Conservation (phyloP, 2,113 vertebrate species). For the Trochalopteron elliotii region DNA sequence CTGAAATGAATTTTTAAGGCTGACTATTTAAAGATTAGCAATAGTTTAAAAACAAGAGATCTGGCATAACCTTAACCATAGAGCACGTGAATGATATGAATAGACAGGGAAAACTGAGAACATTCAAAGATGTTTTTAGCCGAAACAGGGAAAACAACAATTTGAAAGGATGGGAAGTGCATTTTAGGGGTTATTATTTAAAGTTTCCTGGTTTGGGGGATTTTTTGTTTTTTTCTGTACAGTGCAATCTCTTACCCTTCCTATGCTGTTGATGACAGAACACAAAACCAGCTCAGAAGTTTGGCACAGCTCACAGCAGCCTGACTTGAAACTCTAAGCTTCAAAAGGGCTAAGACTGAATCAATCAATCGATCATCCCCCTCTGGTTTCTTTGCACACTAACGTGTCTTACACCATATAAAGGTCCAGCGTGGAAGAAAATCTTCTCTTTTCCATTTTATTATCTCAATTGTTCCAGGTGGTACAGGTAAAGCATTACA, state of each 20-base stretch:
- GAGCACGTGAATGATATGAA: neutral
- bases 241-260: neutral
- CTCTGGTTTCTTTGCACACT: neutral
- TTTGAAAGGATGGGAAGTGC: neutral
- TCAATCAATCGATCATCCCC: accelerated
- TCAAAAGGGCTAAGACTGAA: neutral
- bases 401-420: neutral
- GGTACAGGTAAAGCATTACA: neutral
- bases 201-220: accelerated
- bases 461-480: neutral
- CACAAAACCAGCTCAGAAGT: neutral
- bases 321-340: neutral
- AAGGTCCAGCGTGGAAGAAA: neutral
- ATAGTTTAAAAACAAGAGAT: neutral
- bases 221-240: neutral
- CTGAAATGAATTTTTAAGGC: slow-evolving; percentile 9
- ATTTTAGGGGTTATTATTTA: neutral
- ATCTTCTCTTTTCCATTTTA: neutral
- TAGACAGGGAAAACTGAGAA: neutral
- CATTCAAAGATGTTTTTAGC: neutral
- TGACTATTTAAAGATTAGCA: slow-evolving; percentile 4
- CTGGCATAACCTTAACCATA: neutral
- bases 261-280: neutral
- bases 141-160: neutral
- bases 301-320: neutral